Evolutionary conservation across 1,140 invertebrate genomes (phyloP), one percentile per base, ranked within the genome.

Genomic region (Spodoptera frugiperda): DNA sequence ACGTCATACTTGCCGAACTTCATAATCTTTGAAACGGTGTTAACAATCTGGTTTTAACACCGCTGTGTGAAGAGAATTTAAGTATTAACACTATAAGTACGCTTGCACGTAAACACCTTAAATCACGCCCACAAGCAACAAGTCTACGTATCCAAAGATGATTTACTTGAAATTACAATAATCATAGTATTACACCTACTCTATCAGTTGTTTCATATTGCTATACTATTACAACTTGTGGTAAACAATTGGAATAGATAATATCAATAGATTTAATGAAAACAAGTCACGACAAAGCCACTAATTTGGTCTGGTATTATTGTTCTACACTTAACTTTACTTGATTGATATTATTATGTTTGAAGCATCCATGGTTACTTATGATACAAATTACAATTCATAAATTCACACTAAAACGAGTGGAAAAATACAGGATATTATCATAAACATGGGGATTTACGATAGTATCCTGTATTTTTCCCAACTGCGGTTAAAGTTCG

Each of bases 91-190:
- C 33, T 8, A 39, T 39, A 39, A 39, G 33, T 39, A 39, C 33
- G 33, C 33, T 39, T 39, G 33, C 15, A 44, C 12, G 10, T 44
- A 19, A 63, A 63, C 15, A 44, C n/a, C 51, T 63, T 57, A 39
- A 61, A 39, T 17, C 30, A n/a, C 57, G 33, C 57, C 57, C 30
- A 63, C 59, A 63, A 63, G 59, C 33, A 63, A 63, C 33, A 63
- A 44, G 59, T 63, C 17, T 11, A 63, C 15, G 59, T 25, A 44
- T 44, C 33, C 33, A 63, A 46, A 63, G 59, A 63, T 63, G 59
- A 63, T 44, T 63, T 19, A 11, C 25, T 59, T 59, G 3, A n/a
- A 33, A 33, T 59, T 59, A 33, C 33, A 44, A 44, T 61, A 61
- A 39, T 39, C 14, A 61, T 61, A 61, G 30, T 39, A 61, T 44